phyloP scores from a whole-genome alignment of 2,797 vertebrate species.

The Vireo griseus region DNA sequence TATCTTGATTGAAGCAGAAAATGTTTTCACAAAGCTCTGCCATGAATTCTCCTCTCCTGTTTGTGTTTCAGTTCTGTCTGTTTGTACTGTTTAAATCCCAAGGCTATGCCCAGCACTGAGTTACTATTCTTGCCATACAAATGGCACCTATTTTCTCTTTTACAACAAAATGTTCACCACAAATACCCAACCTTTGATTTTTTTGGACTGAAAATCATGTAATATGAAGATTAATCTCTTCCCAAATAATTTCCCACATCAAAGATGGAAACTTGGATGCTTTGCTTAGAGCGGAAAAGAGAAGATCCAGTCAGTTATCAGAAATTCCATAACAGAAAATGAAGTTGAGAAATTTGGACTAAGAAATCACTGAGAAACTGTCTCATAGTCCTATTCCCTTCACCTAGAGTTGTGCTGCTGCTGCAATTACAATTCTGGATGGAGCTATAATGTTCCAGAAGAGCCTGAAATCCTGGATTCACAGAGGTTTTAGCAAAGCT shows the following conservation, averaged over 20 bases:
- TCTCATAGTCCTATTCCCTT: not conserved
- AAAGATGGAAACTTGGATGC: not conserved
- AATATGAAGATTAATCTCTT: not conserved
- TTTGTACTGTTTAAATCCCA: not conserved
- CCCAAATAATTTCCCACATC: not conserved
- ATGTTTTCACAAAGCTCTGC: not conserved
- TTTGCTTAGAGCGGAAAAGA: not conserved
- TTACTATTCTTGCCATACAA: not conserved
- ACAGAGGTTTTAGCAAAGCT: not conserved
- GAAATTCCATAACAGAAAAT: not conserved
- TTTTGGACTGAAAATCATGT: not conserved
- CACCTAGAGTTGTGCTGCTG: not conserved
- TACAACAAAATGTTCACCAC: not conserved
- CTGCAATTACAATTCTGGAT: not conserved
- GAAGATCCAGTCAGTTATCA: not conserved
- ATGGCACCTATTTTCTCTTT: not conserved
- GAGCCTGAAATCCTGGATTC: not conserved
- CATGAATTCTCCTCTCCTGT: not conserved
- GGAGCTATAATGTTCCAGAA: not conserved
- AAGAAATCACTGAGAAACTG: not conserved
- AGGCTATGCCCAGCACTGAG: not conserved
- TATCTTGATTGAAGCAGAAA: not conserved
- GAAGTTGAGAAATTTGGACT: not conserved
- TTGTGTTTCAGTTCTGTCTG: not conserved
- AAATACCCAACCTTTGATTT: not conserved